Evolutionary conservation across 1,140 invertebrate species (phyloP), one percentile per base, ranked within the genome.

Genomic region (Caenorhabditis elegans): DNA sequence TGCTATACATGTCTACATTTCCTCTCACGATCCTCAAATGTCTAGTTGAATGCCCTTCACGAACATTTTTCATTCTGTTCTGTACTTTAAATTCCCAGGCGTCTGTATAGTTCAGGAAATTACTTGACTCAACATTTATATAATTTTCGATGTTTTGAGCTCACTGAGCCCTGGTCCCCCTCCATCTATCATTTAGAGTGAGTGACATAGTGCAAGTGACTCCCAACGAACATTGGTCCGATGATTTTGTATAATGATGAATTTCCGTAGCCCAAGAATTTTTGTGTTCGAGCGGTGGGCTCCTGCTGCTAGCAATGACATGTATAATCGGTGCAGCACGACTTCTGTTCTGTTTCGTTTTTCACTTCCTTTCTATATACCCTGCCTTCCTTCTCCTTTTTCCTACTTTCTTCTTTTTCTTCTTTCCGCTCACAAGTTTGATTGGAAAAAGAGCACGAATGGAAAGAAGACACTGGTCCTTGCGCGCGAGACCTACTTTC

Each of bases 371-470:
- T 51, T 51, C 19, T 26, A 24, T 31, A 11, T 76, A 46, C 75
- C 22, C 19, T n/a, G 28, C 24, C 26, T 10, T 34, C 31, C 47
- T 47, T 31, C 39, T 47, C 31, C 75, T 19, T 43, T n/a, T 31
- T 31, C 26, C n/a, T 34, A 5, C n/a, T 22, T 53, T 53, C n/a
- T 75, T 46, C n/a, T 36, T 10, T 39, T 77, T 13, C 48, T 77
- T 51, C 76, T 77, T 48, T 34, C 48, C 46, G 24, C 48, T 77
- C 76, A 77, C 43, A 77, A 77, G 76, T 51, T 77, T 51, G 76
- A 77, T 77, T 48, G 76, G 48, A 49, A 28, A n/a, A 51, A 77
- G 76, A 51, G 76, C 43, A 51, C 24, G 76, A 77, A 24, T n/a
- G n/a, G 48, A 51, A 51, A 36, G 76, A 77, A 51, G 76, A 77